Conservation (phyloP, 1,140 invertebrate genomes). For the Chironomus striatipennis region DNA sequence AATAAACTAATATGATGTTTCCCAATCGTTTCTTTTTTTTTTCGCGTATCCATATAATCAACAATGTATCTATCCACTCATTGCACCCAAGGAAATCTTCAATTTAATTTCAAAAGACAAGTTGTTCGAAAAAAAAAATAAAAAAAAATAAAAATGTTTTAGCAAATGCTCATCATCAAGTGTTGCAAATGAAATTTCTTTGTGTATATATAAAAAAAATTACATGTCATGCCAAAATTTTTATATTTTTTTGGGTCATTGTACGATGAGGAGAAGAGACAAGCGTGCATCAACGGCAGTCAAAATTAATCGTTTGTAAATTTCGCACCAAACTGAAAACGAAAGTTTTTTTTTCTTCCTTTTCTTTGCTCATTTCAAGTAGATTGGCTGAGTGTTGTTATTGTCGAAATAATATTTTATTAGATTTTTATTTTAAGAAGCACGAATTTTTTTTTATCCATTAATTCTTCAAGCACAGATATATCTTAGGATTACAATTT, state of each 20-base stretch:
- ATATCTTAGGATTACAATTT: no score
- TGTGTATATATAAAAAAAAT: neutral
- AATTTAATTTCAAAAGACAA: no score
- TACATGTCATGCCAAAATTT: slow-evolving; percentile 7
- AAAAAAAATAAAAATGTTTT: neutral
- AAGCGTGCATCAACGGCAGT: neutral
- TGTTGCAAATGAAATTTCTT: neutral
- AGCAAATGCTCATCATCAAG: neutral
- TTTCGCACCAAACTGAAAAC: slow-evolving; percentile 12
- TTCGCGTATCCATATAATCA: no score
- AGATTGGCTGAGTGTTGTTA: slow-evolving; percentile 6
- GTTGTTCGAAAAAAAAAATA: no score
- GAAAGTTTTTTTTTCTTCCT: slow-evolving; percentile 7
- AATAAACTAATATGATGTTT: no score
- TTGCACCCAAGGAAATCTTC: no score
- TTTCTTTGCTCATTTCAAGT: neutral
- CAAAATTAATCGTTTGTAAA: neutral
- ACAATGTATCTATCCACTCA: no score
- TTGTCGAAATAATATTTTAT: neutral
- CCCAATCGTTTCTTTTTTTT: no score
- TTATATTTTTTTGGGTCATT: slow-evolving; percentile 5
- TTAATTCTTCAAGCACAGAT: no score
- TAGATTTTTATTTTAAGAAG: no score
- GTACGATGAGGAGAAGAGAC: neutral
- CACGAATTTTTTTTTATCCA: no score